These are phyloP conservation scores for Chrysemys picta DNA, from an alignment of 2,113 vertebrate species.

Conservation along the genomic window DNA sequence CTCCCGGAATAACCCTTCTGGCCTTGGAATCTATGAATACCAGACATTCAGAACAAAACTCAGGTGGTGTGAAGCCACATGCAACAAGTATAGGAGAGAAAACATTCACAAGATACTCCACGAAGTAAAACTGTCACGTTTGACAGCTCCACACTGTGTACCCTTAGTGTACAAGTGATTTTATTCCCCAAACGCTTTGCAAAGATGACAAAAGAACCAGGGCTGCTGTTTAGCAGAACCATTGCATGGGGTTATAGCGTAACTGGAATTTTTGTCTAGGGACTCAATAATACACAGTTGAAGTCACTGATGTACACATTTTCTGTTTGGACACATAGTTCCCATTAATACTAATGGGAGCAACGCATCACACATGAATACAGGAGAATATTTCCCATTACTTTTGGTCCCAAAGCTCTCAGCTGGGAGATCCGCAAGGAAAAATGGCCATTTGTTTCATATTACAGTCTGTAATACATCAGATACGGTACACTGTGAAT, in stretches of 20 bases:
- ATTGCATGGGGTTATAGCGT: background rate
- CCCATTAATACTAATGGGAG: constrained; percentile 70
- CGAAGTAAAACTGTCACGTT: background rate
- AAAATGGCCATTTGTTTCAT: constrained; percentile 68
- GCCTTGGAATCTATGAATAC: background rate
- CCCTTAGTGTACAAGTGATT: background rate
- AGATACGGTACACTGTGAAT: constrained; percentile 48
- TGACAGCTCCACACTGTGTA: background rate
- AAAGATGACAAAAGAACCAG: constrained; percentile 2
- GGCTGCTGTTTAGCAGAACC: constrained; percentile 9
- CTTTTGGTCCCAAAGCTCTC: constrained; percentile 67
- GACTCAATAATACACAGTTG: constrained; percentile 54
- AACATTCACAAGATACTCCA: background rate
- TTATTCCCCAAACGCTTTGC: background rate
- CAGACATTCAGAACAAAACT: background rate
- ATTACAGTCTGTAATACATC: constrained; percentile 62
- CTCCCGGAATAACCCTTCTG: no score
- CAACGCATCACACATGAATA: constrained; percentile 62
- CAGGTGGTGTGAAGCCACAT: background rate
- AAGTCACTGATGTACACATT: constrained; percentile 60
- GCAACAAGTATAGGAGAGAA: background rate
- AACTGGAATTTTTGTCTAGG: background rate
- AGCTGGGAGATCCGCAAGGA: constrained; percentile 60
- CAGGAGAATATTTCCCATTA: constrained; percentile 73
- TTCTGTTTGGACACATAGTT: constrained; percentile 57